Base-by-base conservation (phyloP, 1,140 invertebrate species). In the Drosophila orosa region DNA sequence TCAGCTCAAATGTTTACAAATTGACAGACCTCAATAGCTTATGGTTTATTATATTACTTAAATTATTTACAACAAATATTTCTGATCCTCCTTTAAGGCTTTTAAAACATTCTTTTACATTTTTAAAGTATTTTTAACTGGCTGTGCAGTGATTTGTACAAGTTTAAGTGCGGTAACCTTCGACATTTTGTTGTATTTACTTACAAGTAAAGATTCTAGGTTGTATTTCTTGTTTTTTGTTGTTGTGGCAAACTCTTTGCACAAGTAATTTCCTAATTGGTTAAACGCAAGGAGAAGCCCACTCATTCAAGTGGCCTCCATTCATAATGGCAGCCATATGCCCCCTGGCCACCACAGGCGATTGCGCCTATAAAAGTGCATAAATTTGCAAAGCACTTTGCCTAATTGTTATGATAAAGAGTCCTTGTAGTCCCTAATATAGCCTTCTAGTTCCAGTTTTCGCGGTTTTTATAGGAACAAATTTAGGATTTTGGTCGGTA, bases 181-280 rank as follows among this genome's bases (percentile, higher is more conserved):
- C n/a, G n/a, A n/a, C n/a, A n/a, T n/a, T n/a, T n/a, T n/a, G n/a
- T n/a, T n/a, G n/a, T n/a, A n/a, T n/a, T n/a, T n/a, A n/a, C n/a
- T n/a, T n/a, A n/a, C n/a, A n/a, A n/a, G n/a, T n/a, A 72, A 65
- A 71, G 57, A 35, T 75, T 74, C 37, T 40, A 35, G 13, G 13
- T 35, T 35, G 33, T 65, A 48, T 56, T 63, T 56, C 60, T 71
- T 71, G 56, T 74, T 50, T 57, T 55, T 25, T 55, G 3, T 40
- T 60, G 25, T 65, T 72, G 68, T 58, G 45, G 69, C 55, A 63
- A 73, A 50, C 78, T 58, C 54, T 82, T 81, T 82, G 58, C 78
- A 61, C 74, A 74, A 81, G 68, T 81, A 82, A 82, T 82, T 81
- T 82, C 59, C 80, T 82, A 82, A 82, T 82, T 82, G 80, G 78